Percentiles rank a stretch among this genome's conserved stretches.
These are phyloP conservation scores for Palythoa caribaeorum DNA, from an alignment of 92 coral and sea anemone genomes.

Conservation along the genomic window DNA sequence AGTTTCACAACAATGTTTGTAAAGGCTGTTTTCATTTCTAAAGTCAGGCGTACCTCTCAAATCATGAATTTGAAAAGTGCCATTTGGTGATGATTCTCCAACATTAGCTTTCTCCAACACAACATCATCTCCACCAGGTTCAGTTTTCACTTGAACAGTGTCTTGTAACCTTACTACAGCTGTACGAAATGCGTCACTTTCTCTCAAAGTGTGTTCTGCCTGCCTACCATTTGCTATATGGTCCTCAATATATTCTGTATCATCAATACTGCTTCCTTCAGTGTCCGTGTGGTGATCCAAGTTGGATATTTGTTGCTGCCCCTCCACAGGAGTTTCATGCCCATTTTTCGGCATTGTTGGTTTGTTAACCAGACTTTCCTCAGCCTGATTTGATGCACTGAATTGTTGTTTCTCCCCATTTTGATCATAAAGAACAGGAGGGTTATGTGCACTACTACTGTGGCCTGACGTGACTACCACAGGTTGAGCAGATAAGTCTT, in stretches of 20 bases:
- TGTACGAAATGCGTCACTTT: slow-evolving; percentile 55
- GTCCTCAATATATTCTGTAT: slow-evolving; percentile 3
- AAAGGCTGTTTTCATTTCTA: slow-evolving; percentile 30
- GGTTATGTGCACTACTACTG: not conserved
- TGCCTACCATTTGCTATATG: slow-evolving; percentile 27
- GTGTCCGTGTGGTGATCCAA: slow-evolving; percentile 30
- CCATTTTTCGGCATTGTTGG: slow-evolving; percentile 7
- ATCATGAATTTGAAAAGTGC: slow-evolving; percentile 15
- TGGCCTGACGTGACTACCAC: not conserved
- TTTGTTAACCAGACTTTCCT: slow-evolving; percentile 4
- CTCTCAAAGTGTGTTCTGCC: not conserved
- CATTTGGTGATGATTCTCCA: not conserved
- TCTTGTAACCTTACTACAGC: slow-evolving; percentile 78
- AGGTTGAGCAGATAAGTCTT: not conserved
- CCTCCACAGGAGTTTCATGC: slow-evolving; percentile 1
- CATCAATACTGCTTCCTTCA: slow-evolving; percentile 46
- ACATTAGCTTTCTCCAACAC: slow-evolving; percentile 10
- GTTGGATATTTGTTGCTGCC: not conserved
- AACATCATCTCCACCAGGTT: slow-evolving; percentile 64
- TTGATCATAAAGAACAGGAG: not conserved
- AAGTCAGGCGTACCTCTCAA: slow-evolving; percentile 16
- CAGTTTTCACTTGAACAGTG: slow-evolving; percentile 88
- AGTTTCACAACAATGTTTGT: slow-evolving; percentile 50
- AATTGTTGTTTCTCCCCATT: slow-evolving; percentile 3
- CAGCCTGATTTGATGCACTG: not conserved